Evolutionary conservation across 2,888 invertebrate species (phyloP).

Genomic region (Ectemnius cavifrons): DNA sequence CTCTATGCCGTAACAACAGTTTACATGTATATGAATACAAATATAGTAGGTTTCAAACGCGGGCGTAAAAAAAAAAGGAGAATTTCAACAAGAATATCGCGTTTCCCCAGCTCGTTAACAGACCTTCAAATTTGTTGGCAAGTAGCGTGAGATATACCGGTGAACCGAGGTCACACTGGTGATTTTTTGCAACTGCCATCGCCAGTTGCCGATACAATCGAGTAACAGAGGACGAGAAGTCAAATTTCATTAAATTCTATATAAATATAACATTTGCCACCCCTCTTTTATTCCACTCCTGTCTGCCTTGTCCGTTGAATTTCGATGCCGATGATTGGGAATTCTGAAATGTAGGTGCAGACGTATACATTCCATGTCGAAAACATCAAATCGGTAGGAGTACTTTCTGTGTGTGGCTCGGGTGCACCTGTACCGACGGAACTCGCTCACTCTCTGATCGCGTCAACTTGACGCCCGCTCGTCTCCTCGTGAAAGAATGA

Average conservation of each 20-base stretch:
- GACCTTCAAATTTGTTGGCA: not conserved
- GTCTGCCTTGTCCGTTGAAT: not conserved
- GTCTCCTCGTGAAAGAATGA: conserved; percentile 4
- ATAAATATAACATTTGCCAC: not conserved
- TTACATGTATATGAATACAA: not conserved
- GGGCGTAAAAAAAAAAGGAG: not conserved
- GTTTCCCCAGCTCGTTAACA: not conserved
- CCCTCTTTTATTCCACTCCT: not conserved
- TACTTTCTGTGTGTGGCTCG: not conserved
- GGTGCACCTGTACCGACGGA: not conserved
- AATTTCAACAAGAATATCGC: not conserved
- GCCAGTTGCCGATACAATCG: not conserved
- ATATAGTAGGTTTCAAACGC: not conserved
- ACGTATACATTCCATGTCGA: not conserved
- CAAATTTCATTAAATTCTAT: not conserved
- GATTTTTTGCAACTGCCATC: not conserved
- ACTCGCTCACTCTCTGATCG: not conserved
- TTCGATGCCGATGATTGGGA: not conserved
- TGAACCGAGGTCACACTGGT: not conserved
- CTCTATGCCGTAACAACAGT: not conserved
- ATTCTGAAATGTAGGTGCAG: no score
- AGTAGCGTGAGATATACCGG: not conserved
- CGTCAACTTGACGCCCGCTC: conserved; percentile 6
- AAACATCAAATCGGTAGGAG: not conserved
- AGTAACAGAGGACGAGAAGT: not conserved